These are phyloP conservation scores for Heliconius hermathena DNA, from an alignment of 1,140 invertebrate species.

Conservation along the genomic window DNA sequence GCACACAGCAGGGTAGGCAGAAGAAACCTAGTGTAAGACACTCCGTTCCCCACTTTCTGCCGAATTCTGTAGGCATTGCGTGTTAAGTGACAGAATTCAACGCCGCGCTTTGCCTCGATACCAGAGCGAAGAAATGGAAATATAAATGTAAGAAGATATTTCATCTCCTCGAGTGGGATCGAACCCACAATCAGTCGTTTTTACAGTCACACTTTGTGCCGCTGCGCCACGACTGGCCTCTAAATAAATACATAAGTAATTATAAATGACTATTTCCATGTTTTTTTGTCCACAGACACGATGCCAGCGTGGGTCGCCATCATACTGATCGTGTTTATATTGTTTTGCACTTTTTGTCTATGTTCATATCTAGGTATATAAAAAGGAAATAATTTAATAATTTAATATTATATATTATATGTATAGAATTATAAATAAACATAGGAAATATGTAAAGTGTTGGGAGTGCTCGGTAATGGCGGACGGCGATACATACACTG, in stretches of 20 bases:
- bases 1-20: no score
- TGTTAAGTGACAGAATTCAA: no score
- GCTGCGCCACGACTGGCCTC: no score
- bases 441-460: slow-evolving; percentile 22
- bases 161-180: no score
- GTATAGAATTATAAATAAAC: slow-evolving; percentile 22
- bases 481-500: slow-evolving; percentile 33
- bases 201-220: no score
- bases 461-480: slow-evolving; percentile 47
- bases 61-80: no score
- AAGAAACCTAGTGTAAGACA: no score
- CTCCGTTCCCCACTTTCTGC: no score
- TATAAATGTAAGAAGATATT: no score
- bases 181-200: no score
- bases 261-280: not conserved
- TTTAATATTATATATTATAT: slow-evolving; percentile 45
- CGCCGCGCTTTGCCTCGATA: no score
- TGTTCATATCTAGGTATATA: slow-evolving; percentile 92
- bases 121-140: no score
- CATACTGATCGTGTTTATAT: slow-evolving; percentile 86
- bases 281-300: slow-evolving; percentile 82
- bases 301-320: slow-evolving; percentile 90
- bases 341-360: slow-evolving; percentile 89
- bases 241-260: not conserved
- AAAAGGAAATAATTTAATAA: slow-evolving; percentile 53